phyloP scores from a whole-genome alignment of 1,140 invertebrate genomes.

The Danaus plexippus region DNA sequence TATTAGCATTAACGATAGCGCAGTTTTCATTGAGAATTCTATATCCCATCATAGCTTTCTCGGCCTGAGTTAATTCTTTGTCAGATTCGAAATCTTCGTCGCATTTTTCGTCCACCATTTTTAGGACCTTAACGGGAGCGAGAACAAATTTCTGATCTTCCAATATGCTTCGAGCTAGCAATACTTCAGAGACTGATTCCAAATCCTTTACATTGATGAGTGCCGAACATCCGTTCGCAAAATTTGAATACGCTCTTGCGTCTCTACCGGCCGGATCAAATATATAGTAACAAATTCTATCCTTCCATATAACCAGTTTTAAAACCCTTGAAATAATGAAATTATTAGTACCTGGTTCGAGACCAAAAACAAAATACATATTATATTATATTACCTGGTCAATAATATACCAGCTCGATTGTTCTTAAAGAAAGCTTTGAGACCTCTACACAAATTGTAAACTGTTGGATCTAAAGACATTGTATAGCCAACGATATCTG shows the following conservation, averaged over 20 bases:
- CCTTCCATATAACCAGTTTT: slow-evolving; percentile 70
- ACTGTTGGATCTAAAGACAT: slow-evolving; percentile 67
- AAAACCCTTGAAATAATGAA: slow-evolving; percentile 41
- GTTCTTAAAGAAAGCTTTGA: slow-evolving; percentile 70
- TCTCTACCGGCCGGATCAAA: slow-evolving; percentile 70
- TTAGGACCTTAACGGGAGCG: slow-evolving; percentile 60
- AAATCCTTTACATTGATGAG: slow-evolving; percentile 69
- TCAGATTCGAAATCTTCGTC: slow-evolving; percentile 68
- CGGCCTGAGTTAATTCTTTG: slow-evolving; percentile 53
- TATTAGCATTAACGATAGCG: slow-evolving; percentile 70
- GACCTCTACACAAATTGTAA: slow-evolving; percentile 68
- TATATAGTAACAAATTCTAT: slow-evolving; percentile 69
- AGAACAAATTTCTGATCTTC: slow-evolving; percentile 70
- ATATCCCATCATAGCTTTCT: slow-evolving; percentile 67
- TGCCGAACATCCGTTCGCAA: slow-evolving; percentile 59
- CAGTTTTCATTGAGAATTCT: slow-evolving; percentile 68
- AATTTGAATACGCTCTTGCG: slow-evolving; percentile 52
- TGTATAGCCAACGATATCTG: slow-evolving; percentile 59
- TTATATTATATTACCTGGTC: slow-evolving; percentile 39
- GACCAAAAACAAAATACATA: not conserved
- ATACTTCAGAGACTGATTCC: slow-evolving; percentile 57
- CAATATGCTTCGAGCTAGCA: slow-evolving; percentile 65
- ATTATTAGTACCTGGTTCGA: slow-evolving; percentile 1
- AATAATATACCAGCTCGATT: slow-evolving; percentile 66
- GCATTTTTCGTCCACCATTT: slow-evolving; percentile 57